Conservation (phyloP, 1,140 invertebrate genomes). For the Bombus impatiens region DNA sequence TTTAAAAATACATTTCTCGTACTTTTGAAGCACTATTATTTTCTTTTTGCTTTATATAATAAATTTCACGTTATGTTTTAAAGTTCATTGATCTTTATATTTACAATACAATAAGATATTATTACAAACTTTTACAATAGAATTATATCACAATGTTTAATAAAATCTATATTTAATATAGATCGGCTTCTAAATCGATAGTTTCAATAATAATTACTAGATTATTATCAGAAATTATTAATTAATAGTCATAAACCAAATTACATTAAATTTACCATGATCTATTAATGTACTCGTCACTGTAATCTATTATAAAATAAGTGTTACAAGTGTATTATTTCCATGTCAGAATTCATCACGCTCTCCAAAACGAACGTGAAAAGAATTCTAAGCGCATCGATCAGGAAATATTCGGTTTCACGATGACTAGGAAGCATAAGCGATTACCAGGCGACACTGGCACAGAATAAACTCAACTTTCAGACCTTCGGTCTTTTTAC, state of each 20-base stretch:
- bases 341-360: background rate
- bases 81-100: background rate
- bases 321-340: background rate
- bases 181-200: too few relatives aligned
- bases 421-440: constrained; percentile 5
- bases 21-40: background rate
- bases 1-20: too few relatives aligned
- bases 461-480: background rate
- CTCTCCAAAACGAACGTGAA: background rate
- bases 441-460: background rate
- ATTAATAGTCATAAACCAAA: too few relatives aligned
- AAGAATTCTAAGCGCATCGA: background rate
- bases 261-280: too few relatives aligned
- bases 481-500: background rate
- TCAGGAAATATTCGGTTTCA: background rate
- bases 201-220: too few relatives aligned
- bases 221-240: too few relatives aligned
- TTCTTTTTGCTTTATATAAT: background rate
- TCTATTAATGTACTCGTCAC: too few relatives aligned
- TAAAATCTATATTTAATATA: background rate
- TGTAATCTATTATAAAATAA: too few relatives aligned
- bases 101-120: background rate
- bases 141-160: background rate
- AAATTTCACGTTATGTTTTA: background rate
- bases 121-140: background rate